Evolutionary conservation across 2,888 invertebrate species (phyloP).

Genomic region (Slavum lentiscoides): DNA sequence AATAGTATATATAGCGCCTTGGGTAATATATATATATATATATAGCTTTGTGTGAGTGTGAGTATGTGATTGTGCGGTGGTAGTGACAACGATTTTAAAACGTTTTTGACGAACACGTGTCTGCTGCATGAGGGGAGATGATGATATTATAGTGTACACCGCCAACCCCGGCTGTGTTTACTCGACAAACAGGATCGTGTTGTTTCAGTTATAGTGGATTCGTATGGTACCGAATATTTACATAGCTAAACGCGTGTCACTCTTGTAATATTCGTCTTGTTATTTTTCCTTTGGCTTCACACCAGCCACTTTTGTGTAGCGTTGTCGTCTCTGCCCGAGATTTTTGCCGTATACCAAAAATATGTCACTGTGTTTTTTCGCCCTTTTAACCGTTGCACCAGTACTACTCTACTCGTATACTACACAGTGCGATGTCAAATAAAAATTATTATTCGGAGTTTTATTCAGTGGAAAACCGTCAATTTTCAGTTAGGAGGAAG

Average conservation of each 20-base stretch:
- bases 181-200: constrained; percentile 48
- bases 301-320: constrained; percentile 37
- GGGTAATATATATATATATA: constrained; percentile 17
- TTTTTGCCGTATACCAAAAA: constrained; percentile 1
- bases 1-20: not conserved
- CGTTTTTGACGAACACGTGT: constrained; percentile 52
- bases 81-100: constrained; percentile 38
- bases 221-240: constrained; percentile 45
- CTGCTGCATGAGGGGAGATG: constrained; percentile 23
- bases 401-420: not conserved
- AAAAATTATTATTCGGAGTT: not conserved
- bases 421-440: not conserved
- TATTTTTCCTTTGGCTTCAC: constrained; percentile 43
- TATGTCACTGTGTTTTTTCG: not conserved
- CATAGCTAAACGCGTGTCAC: constrained; percentile 50
- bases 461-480: not conserved
- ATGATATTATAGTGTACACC: constrained; percentile 34
- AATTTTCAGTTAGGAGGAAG: not conserved
- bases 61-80: not conserved
- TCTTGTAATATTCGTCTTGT: constrained; percentile 38
- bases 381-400: no score
- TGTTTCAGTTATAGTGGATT: constrained; percentile 48
- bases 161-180: constrained; percentile 41
- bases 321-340: constrained; percentile 21
- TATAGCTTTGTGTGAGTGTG: not conserved